Evolutionary conservation across 2,888 invertebrate genomes (phyloP), one percentile per base, ranked within the genome.

Genomic region (Serripes groenlandicus): DNA sequence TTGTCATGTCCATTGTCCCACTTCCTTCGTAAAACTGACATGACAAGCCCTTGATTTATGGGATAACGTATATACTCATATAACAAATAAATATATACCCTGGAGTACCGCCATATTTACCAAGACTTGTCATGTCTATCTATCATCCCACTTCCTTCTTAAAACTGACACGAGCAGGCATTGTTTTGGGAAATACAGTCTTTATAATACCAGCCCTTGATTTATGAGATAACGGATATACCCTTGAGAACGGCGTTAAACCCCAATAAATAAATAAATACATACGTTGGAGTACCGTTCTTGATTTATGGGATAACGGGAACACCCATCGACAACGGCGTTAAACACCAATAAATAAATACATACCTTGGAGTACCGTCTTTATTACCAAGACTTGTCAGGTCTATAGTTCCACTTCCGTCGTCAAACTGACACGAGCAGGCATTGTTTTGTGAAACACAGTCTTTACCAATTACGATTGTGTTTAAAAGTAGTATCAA

Each of bases 351-450:
- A n/a, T n/a, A n/a, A n/a, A n/a, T n/a, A n/a, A n/a, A 11, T 49
- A 66, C 75, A 21, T 72, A 64, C 66, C 66, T 66, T 26, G 66
- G 66, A 11, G 66, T 66, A 9, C 66, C 66, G 73, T 85, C 85
- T 21, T 60, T 69, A 9, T 78, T 80, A 3, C 82, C 80, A 0
- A 83, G 70, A 54, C 79, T 83, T 9, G 78, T 75, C 18, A 85
- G 75, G 54, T 82, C 85, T 9, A 85, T 69, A 23, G 62, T 69
- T 26, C 80, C 82, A 49, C 75, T 73, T 18, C 73, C 80, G 52
- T 85, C 85, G 26, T 80, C 72, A 75, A 85, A 79, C 26, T 68
- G 52, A 70, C 85, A 85, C 18, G 80, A 69, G 42, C 85, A 85
- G 4, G 32, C 37, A 21, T 58, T 58, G 42, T 75, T 56, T 23